Conservation (phyloP, 2,797 vertebrate species). For the Eidolon dupreanum region DNA sequence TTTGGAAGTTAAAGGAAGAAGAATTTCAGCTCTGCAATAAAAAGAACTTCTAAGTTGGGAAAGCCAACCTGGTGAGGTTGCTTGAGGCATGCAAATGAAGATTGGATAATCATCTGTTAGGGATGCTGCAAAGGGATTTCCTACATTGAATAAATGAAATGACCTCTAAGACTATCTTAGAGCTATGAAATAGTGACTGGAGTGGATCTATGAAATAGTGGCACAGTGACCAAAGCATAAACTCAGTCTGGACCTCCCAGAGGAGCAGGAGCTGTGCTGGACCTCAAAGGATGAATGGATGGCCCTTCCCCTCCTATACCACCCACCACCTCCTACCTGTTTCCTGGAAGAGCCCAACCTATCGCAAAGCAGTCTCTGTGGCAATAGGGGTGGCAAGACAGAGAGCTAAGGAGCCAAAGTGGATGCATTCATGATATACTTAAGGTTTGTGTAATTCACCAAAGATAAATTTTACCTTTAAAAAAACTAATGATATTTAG, state of each 20-base stretch:
- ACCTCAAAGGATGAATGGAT: neutral
- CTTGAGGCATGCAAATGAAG: neutral
- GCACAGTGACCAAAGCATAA: neutral
- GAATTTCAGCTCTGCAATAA: neutral
- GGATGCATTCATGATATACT: neutral
- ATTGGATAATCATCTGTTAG: neutral
- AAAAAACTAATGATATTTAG: neutral
- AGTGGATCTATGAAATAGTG: neutral
- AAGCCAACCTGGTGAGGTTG: neutral
- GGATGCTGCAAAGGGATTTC: neutral
- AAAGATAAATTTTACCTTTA: neutral
- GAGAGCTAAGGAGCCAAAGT: neutral
- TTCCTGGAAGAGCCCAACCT: neutral
- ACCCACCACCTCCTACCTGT: neutral
- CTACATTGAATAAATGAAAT: neutral
- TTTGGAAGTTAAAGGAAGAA: neutral
- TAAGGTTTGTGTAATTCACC: neutral
- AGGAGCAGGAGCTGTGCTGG: neutral
- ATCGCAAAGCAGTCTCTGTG: neutral
- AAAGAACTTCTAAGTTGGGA: neutral
- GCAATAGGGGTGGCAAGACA: neutral
- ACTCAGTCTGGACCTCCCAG: neutral
- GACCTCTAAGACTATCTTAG: neutral
- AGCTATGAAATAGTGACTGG: neutral
- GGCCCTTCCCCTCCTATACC: no score